Conservation (phyloP, 2,797 vertebrate species). For the Masticophis lateralis region DNA sequence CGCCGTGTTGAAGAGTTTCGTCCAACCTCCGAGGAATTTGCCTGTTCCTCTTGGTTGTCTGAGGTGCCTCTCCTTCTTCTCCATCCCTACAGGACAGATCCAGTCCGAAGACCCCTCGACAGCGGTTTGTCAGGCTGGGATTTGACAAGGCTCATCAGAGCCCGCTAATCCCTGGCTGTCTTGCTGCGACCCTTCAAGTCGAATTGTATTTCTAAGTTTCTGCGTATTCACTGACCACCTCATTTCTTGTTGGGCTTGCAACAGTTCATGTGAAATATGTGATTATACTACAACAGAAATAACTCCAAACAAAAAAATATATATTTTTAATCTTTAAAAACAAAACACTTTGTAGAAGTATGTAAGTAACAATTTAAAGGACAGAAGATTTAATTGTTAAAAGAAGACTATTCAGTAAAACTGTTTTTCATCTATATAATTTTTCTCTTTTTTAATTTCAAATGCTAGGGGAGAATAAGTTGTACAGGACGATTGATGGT, state of each 20-base stretch:
- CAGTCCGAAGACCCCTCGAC: no score
- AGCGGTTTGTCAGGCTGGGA: no score
- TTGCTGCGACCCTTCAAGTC: no score
- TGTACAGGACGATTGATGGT: conserved; percentile 98
- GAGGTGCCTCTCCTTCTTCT: no score
- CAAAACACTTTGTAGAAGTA: neutral
- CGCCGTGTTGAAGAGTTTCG: no score
- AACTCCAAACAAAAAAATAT: neutral
- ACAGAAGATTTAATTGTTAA: neutral
- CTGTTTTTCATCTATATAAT: neutral
- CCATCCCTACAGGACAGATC: no score
- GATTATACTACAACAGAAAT: neutral
- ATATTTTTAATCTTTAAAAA: neutral
- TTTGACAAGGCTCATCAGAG: no score
- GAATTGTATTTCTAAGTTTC: neutral
- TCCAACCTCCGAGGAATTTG: no score
- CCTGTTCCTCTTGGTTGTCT: no score
- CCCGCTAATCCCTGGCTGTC: no score
- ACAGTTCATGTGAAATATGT: neutral
- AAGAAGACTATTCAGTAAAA: neutral
- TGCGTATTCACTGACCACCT: neutral
- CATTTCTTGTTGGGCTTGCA: neutral
- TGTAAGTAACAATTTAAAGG: neutral
- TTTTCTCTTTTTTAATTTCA: neutral
- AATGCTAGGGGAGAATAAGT: conserved; percentile 85